phyloP scores from a whole-genome alignment of 1,140 invertebrate species.

The Caenorhabditis briggsae region DNA sequence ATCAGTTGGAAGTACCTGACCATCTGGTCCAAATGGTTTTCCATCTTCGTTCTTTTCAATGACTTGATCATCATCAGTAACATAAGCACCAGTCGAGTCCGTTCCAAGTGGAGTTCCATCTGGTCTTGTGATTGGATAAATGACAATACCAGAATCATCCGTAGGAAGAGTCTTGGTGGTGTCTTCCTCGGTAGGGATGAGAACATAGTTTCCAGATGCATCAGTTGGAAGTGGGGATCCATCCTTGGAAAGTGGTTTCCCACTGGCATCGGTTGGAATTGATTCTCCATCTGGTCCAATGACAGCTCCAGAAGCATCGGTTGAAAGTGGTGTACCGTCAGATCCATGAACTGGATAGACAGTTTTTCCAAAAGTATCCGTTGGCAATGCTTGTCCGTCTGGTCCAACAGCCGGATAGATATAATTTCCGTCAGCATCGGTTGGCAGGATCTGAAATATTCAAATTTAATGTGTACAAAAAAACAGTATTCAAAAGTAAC shows the following conservation, averaged over 20 bases:
- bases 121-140: conserved; percentile 57
- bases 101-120: conserved; percentile 60
- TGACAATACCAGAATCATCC: conserved; percentile 11
- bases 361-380: conserved; percentile 5
- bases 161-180: conserved; percentile 34
- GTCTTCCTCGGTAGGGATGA: background rate
- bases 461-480: too few species aligned
- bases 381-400: conserved; percentile 62
- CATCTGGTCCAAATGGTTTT: conserved; percentile 48
- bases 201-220: background rate
- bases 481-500: too few species aligned
- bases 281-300: conserved; percentile 51
- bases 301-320: background rate
- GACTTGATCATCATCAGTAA: conserved; percentile 1
- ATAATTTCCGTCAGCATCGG: conserved; percentile 10
- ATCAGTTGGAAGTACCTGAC: conserved; percentile 54
- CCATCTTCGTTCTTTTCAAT: conserved; percentile 48
- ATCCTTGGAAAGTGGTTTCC: background rate
- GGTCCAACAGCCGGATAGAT: conserved; percentile 44
- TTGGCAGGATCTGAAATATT: conserved; percentile 38
- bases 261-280: conserved; percentile 50
- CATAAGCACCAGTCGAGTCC: conserved; percentile 37
- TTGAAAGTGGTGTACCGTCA: background rate
- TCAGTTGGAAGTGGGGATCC: conserved; percentile 43
- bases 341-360: conserved; percentile 21